phyloP scores from a whole-genome alignment of 2,113 vertebrate genomes.

The Dasypus novemcinctus region DNA sequence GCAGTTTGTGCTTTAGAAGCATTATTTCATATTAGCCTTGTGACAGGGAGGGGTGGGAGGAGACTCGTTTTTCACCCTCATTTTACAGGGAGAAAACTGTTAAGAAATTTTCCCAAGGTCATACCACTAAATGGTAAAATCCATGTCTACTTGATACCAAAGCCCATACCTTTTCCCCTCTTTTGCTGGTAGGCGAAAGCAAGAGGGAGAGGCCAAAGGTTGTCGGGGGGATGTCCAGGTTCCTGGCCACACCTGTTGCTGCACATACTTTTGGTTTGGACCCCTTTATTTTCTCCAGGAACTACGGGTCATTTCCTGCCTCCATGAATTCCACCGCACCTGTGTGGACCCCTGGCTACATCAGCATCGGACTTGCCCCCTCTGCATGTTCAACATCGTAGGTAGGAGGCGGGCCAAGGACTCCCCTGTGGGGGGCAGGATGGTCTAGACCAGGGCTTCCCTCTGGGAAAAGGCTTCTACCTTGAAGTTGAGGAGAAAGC shows the following conservation, averaged over 20 bases:
- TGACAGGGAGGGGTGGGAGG: background rate
- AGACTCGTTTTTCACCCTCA: constrained; percentile 23
- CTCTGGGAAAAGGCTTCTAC: background rate
- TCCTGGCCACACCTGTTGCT: background rate
- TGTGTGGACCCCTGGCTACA: constrained; percentile 98
- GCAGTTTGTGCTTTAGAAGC: background rate
- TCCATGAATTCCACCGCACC: constrained; percentile 95
- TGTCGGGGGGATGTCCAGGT: background rate
- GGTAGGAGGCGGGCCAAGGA: constrained; percentile 84
- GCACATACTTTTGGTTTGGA: background rate
- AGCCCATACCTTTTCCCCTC: background rate
- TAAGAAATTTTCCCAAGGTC: constrained; percentile 31
- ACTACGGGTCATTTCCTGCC: constrained; percentile 95
- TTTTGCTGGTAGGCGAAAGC: background rate
- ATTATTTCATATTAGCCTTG: background rate
- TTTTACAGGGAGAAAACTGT: constrained; percentile 37
- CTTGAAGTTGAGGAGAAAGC: background rate
- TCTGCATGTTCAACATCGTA: constrained; percentile 99
- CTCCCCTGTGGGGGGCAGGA: background rate
- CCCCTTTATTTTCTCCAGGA: constrained; percentile 84
- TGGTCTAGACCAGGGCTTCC: background rate
- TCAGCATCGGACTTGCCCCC: constrained; percentile 95
- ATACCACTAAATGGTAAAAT: constrained; percentile 3
- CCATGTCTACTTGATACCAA: background rate
- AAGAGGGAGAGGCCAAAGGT: background rate